Evolutionary conservation across 2,797 vertebrate species (phyloP).

Genomic region (Rhinogobio ventralis): DNA sequence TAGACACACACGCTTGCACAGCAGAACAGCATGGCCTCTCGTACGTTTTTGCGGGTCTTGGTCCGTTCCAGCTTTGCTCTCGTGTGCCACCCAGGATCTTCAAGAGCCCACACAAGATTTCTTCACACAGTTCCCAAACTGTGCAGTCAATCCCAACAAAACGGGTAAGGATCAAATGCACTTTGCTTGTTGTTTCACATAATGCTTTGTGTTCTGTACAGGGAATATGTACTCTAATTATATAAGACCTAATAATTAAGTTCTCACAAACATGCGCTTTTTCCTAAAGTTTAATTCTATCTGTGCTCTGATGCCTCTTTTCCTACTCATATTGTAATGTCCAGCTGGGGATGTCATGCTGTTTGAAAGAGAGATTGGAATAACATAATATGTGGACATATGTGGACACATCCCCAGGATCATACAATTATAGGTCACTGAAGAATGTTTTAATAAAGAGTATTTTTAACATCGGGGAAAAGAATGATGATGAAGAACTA

Average conservation of each 20-base stretch:
- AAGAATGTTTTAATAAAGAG: not conserved
- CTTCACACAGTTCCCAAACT: conserved; percentile 28
- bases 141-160: conserved; percentile 24
- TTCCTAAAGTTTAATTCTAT: not conserved
- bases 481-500: no score
- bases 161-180: not conserved
- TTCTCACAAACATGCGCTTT: not conserved
- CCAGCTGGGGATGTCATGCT: not conserved
- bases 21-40: conserved; percentile 47
- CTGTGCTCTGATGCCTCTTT: not conserved
- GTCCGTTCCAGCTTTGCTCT: not conserved
- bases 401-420: not conserved
- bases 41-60: not conserved
- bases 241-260: not conserved
- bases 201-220: not conserved
- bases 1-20: not conserved
- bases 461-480: not conserved
- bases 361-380: not conserved
- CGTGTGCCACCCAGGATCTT: not conserved
- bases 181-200: not conserved
- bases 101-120: not conserved
- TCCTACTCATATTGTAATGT: not conserved
- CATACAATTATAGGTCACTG: not conserved
- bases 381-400: not conserved
- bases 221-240: not conserved